Conservation (phyloP, 1,140 invertebrate species). For the Triops cancriformis region DNA sequence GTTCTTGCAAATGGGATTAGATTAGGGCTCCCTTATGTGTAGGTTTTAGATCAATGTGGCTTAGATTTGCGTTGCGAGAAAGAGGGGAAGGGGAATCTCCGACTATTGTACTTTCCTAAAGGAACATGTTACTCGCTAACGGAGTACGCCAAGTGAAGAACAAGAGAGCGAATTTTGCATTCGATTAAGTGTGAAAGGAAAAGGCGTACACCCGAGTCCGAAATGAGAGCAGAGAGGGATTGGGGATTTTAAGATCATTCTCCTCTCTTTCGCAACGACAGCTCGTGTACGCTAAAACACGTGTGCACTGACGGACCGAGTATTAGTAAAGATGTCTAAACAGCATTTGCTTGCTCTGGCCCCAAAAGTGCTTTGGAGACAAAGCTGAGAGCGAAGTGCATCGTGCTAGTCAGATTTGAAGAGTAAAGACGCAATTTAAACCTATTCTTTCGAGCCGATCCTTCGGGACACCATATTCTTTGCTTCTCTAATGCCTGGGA, state of each 20-base stretch:
- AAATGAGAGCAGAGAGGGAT: background rate
- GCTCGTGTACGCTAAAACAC: background rate
- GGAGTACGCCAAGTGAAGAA: background rate
- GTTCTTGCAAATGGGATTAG: background rate
- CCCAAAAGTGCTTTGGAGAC: too few relatives aligned
- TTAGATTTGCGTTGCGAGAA: background rate
- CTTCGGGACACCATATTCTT: too few relatives aligned
- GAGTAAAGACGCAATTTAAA: background rate
- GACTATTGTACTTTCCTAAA: background rate
- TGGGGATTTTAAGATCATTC: background rate
- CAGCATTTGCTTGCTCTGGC: too few relatives aligned
- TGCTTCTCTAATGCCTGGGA: too few relatives aligned
- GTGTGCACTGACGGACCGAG: background rate
- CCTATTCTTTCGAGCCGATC: too few relatives aligned
- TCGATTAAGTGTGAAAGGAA: slow-evolving; percentile 7
- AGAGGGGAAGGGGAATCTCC: background rate
- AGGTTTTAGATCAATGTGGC: background rate
- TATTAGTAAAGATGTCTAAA: too few relatives aligned
- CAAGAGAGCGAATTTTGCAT: slow-evolving; percentile 4
- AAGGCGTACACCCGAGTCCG: background rate
- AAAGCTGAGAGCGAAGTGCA: too few relatives aligned
- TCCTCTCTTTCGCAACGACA: background rate
- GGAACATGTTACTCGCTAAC: background rate
- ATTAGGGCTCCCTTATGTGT: background rate
- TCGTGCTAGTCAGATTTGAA: background rate